These are phyloP conservation scores for Dioctria rufipes DNA, from an alignment of 2,888 invertebrate species.

Conservation along the genomic window DNA sequence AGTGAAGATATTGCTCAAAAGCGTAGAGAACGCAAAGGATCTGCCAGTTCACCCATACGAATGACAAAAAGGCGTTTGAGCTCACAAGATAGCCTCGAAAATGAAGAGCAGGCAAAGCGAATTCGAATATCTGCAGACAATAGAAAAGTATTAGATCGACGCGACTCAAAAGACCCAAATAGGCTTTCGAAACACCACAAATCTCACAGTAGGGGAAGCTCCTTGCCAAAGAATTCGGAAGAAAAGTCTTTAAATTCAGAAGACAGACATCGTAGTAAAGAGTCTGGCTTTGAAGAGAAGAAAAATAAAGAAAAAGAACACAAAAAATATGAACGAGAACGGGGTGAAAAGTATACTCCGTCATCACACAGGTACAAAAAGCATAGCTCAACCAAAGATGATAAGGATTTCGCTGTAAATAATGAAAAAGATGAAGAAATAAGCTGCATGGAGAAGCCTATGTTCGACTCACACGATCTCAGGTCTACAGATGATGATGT, in stretches of 20 bases:
- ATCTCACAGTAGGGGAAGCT: conserved; percentile 59
- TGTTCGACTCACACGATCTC: conserved; percentile 75
- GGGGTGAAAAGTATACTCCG: conserved; percentile 59
- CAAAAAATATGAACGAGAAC: conserved; percentile 60
- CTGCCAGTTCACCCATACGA: conserved; percentile 28
- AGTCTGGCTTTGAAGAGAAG: conserved; percentile 63
- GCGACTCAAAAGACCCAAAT: conserved; percentile 80
- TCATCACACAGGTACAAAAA: conserved; percentile 60
- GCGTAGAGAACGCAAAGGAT: conserved; percentile 59
- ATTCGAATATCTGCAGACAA: conserved; percentile 74
- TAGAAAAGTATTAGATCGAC: conserved; percentile 74
- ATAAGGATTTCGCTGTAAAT: conserved; percentile 42
- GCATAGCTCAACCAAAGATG: conserved; percentile 61
- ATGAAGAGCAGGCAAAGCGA: conserved; percentile 73
- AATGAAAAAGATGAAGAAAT: conserved; percentile 54
- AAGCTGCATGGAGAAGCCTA: conserved; percentile 73
- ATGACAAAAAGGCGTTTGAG: conserved; percentile 81
- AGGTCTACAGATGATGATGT: conserved; percentile 76
- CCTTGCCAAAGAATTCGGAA: conserved; percentile 55
- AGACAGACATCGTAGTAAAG: conserved; percentile 67
- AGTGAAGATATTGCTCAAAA: conserved; percentile 36
- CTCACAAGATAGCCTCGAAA: conserved; percentile 78
- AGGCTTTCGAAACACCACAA: conserved; percentile 66
- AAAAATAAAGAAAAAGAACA: conserved; percentile 66
- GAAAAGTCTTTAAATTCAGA: conserved; percentile 56